These are phyloP conservation scores for Lottia scabra DNA, from an alignment of 2,888 invertebrate genomes.

Conservation along the genomic window DNA sequence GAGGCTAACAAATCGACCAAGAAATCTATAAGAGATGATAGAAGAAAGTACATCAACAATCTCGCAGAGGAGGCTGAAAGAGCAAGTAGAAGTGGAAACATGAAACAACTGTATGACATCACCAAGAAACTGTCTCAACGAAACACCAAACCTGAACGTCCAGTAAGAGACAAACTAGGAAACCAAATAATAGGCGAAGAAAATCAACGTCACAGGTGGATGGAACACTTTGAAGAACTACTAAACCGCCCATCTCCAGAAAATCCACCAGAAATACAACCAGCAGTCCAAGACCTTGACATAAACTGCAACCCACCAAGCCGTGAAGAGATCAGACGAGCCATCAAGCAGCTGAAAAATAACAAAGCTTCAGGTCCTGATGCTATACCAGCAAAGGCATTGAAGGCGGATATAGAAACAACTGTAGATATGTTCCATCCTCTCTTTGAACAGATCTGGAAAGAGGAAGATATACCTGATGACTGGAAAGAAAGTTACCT, in stretches of 20 bases:
- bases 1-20: no score
- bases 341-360: conserved; percentile 14
- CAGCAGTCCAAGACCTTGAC: conserved; percentile 5
- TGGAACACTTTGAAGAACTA: neutral
- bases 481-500: conserved; percentile 12
- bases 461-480: conserved; percentile 11
- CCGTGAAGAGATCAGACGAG: conserved; percentile 3
- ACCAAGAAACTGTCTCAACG: neutral
- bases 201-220: neutral
- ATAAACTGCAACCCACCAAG: conserved; percentile 9
- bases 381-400: conserved; percentile 15
- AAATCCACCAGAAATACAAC: no score
- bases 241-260: neutral
- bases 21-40: no score
- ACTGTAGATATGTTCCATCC: conserved; percentile 10
- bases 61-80: no score
- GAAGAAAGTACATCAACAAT: no score
- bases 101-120: no score
- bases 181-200: neutral
- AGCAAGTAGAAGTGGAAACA: no score
- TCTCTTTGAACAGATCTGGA: conserved; percentile 17
- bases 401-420: conserved; percentile 16
- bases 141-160: neutral
- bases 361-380: conserved; percentile 19
- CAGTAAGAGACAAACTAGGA: neutral